Base-by-base conservation (phyloP, 2,888 invertebrate genomes). In the Hirudinaria manillensis region DNA sequence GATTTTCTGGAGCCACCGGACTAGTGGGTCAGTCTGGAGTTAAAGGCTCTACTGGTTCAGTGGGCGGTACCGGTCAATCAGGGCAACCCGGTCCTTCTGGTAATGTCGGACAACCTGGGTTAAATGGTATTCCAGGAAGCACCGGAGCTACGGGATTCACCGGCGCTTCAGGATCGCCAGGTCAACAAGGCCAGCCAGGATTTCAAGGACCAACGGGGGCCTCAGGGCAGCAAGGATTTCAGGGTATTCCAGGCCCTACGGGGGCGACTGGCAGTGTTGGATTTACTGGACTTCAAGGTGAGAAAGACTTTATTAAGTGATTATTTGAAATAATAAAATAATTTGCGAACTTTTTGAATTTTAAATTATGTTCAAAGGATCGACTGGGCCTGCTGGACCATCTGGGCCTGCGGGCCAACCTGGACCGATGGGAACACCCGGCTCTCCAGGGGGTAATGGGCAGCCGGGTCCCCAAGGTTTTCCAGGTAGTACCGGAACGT, bases 401-500 rank as follows among this genome's bases (percentile, higher is more conserved):
- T 70, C 27, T 77, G 79, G 10, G 19, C 72, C 29, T 67, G 76
- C 24, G 68, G 78, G 78, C 51, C 24, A 55, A 13, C 70, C 74
- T 55, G 77, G 76, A 68, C 71, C 55, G 32, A 13, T 68, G 27
- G 77, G 77, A 53, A n/a, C 65, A 13, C 36, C 75, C 3, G 77
- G 77, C 13, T 72, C 75, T 6, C 21, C 77, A 34, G 77, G 77
- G 71, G n/a, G 45, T 21, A 51, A 56, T 13, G 77, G 79, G 55
- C 34, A 70, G 32, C 93, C 85, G 94, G 93, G 76, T 53, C 36
- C 34, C 32, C 19, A 27, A 2, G 77, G 77, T 45, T 72, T n/a
- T n/a, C 38, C 55, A 29, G 72, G 72, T 3, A 16, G 1, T 45
- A 45, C 45, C 45, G 45, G 45, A 45, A 45, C 45, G 45, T 16